Conservation (phyloP, 2,113 vertebrate species). For the Platanista minor region DNA sequence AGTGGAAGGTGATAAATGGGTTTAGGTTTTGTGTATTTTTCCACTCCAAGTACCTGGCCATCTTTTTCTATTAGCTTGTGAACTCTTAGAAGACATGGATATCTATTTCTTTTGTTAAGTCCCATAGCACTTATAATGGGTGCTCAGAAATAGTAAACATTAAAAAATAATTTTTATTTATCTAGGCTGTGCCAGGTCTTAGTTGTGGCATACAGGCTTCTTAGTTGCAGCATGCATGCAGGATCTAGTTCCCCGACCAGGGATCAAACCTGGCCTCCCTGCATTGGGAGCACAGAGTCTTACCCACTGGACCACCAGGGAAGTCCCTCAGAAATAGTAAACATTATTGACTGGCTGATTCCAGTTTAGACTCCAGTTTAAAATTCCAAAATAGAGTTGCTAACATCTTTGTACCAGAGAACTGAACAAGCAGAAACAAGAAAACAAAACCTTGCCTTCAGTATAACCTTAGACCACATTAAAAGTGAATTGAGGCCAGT, state of each 20-base stretch:
- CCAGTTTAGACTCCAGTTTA: background rate
- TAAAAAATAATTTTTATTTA: background rate
- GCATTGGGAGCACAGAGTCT: too few species aligned
- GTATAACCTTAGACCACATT: background rate
- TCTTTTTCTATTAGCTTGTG: background rate
- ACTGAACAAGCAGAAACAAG: background rate
- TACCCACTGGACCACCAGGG: too few species aligned
- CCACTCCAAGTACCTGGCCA: background rate
- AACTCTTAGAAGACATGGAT: background rate
- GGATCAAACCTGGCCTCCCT: too few species aligned
- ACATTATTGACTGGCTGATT: constrained; percentile 11
- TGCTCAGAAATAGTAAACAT: background rate
- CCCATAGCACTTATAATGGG: background rate
- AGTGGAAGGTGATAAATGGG: background rate
- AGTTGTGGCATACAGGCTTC: too few species aligned
- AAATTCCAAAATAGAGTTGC: background rate
- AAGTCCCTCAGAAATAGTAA: background rate
- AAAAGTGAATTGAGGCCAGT: background rate
- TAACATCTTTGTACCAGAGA: constrained; percentile 13
- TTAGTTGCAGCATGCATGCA: too few species aligned
- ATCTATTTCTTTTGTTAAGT: background rate
- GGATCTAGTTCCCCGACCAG: too few species aligned
- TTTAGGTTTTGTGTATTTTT: background rate
- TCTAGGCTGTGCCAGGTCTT: too few species aligned
- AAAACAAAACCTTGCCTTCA: background rate